Conservation (phyloP, 2,113 vertebrate species). For the Hippocampus mohnikei region DNA sequence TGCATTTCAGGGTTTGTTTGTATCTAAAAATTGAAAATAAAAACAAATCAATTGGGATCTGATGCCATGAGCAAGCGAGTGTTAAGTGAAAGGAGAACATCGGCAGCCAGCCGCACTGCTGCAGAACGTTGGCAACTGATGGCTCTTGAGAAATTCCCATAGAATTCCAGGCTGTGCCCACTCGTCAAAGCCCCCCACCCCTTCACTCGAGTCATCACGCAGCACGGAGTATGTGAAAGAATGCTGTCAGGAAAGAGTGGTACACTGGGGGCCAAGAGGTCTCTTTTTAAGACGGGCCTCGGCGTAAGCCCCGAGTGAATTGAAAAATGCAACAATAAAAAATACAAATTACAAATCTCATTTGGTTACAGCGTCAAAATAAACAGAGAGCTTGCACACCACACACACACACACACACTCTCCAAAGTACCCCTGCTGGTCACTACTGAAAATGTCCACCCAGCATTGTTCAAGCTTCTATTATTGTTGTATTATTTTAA, state of each 20-base stretch:
- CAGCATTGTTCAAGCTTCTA: neutral
- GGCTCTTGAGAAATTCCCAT: slow-evolving; percentile 56
- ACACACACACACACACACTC: neutral
- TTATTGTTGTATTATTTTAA: neutral
- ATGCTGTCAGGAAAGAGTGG: slow-evolving; percentile 49
- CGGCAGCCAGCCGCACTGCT: slow-evolving; percentile 12
- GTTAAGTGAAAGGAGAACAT: neutral
- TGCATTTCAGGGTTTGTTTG: neutral
- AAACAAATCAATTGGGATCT: neutral
- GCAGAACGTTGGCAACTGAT: slow-evolving; percentile 18
- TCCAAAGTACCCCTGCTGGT: slow-evolving; percentile 12
- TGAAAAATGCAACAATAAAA: slow-evolving; percentile 29
- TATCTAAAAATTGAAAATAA: neutral
- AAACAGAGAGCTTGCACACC: slow-evolving; percentile 33
- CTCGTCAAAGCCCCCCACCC: slow-evolving; percentile 27
- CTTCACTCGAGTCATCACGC: slow-evolving; percentile 49
- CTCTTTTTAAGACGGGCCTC: slow-evolving; percentile 34
- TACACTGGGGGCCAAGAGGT: slow-evolving; percentile 49
- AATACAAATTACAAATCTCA: slow-evolving; percentile 17
- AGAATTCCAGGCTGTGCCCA: slow-evolving; percentile 45
- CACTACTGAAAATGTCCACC: neutral
- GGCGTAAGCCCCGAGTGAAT: slow-evolving; percentile 2
- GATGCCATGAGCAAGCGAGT: neutral
- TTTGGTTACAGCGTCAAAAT: slow-evolving; percentile 29
- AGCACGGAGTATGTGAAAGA: slow-evolving; percentile 69